These are phyloP conservation scores for Babyrousa celebensis DNA, from an alignment of 2,797 vertebrate genomes.

Conservation along the genomic window DNA sequence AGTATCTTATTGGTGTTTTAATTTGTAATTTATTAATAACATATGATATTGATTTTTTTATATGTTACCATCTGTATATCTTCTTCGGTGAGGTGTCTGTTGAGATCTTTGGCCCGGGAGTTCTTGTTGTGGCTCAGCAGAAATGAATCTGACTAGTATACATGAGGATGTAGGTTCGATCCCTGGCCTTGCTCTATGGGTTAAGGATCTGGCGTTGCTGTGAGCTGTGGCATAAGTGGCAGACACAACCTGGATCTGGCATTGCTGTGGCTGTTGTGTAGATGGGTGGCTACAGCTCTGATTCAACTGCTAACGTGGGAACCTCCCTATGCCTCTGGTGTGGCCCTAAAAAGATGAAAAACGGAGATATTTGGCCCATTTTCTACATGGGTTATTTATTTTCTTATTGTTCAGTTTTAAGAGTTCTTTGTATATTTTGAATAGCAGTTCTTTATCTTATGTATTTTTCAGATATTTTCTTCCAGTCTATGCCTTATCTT, in stretches of 20 bases:
- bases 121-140: too few relatives aligned
- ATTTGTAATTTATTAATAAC: not conserved
- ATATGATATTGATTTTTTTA: not conserved
- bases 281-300: too few relatives aligned
- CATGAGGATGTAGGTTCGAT: too few relatives aligned
- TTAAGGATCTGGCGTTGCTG: too few relatives aligned
- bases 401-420: not conserved
- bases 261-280: too few relatives aligned
- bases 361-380: not conserved
- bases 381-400: not conserved
- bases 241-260: too few relatives aligned
- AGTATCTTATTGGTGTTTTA: not conserved
- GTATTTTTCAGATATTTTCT: not conserved
- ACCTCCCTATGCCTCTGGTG: too few relatives aligned
- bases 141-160: too few relatives aligned
- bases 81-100: not conserved
- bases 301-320: too few relatives aligned
- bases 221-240: too few relatives aligned
- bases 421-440: conserved; percentile 1
- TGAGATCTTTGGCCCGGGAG: not conserved
- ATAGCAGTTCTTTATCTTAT: not conserved
- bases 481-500: not conserved
- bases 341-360: too few relatives aligned
- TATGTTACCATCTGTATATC: not conserved
- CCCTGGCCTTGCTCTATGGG: too few relatives aligned